Evolutionary conservation across 2,113 vertebrate species (phyloP), one percentile per base, ranked within the genome.

Genomic region (Bostrychus sinensis): DNA sequence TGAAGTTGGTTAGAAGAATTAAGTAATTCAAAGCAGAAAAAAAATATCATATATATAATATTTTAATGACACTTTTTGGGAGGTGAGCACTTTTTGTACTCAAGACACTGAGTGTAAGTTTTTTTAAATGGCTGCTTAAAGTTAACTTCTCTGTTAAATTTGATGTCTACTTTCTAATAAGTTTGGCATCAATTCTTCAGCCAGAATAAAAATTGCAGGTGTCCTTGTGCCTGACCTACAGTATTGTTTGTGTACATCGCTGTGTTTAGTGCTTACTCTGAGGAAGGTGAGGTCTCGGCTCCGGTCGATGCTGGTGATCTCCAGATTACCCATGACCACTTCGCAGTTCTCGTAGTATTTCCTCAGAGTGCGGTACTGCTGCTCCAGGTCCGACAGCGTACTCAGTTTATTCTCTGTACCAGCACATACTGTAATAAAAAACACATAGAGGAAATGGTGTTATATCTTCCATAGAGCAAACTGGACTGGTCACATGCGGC

Each of bases 271-370:
- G 14, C 88, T 88, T 93, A 99, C 97, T 92, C 95, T 86, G 57
- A 99, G 92, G 76, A 99, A 99, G 78, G 95, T 96, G 78, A 99
- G 96, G 88, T 99, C 93, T 13, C 95, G 89, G 82, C 94, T 97
- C 86, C 93, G 96, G 82, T 96, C 97, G 0, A 98, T 98, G 93
- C 95, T 98, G 67, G 97, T 99, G 89, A 99, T 99, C 90, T 99
- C 97, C 60, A 99, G 93, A 92, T 99, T 99, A 38, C 97, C 97
- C 97, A 99, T 98, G 36, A 99, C 97, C 0, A 99, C 96, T 86
- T 99, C 97, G 0, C 97, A 99, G 91, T 96, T 98, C 80, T 98
- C 96, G 71, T 99, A 99, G 91, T 97, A 97, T 80, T 98, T 98
- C 80, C 94, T 95, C 78, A 99, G 86, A 46, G 95, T 96, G 42